A percentile compares a stretch with the other conserved stretches of the same genome.
Conservation (phyloP, 2,113 vertebrate species). For the Chaetodon trifascialis region DNA sequence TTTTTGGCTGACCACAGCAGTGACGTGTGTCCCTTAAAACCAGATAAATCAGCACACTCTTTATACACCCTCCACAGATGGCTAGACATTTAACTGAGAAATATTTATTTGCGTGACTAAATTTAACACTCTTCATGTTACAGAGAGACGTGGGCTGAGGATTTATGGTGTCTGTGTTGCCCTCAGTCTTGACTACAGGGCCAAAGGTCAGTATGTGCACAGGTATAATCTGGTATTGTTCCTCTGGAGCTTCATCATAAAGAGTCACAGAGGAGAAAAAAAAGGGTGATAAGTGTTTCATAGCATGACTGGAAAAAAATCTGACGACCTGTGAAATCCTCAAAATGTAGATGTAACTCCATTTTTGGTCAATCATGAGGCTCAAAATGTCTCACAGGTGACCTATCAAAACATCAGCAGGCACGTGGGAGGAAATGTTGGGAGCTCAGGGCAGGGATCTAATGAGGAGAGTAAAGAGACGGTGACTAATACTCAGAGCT, state of each 20-base stretch:
- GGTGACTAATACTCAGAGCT: neutral
- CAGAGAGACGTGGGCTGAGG: neutral
- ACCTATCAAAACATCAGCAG: neutral
- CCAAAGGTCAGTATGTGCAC: constrained; percentile 26
- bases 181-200: neutral
- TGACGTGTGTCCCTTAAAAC: neutral
- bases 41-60: no score
- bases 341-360: no score
- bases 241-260: neutral
- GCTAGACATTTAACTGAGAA: neutral
- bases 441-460: no score
- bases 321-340: neutral
- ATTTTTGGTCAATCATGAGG: no score
- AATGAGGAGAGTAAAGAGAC: no score
- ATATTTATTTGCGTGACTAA: neutral
- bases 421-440: no score
- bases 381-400: neutral
- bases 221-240: neutral
- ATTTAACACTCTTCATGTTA: neutral
- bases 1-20: no score
- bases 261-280: neutral
- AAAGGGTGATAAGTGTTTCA: no score
- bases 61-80: neutral
- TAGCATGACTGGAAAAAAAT: neutral
- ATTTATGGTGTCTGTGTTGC: neutral